Conservation (phyloP, 2,113 vertebrate species). For the Callithrix jacchus region DNA sequence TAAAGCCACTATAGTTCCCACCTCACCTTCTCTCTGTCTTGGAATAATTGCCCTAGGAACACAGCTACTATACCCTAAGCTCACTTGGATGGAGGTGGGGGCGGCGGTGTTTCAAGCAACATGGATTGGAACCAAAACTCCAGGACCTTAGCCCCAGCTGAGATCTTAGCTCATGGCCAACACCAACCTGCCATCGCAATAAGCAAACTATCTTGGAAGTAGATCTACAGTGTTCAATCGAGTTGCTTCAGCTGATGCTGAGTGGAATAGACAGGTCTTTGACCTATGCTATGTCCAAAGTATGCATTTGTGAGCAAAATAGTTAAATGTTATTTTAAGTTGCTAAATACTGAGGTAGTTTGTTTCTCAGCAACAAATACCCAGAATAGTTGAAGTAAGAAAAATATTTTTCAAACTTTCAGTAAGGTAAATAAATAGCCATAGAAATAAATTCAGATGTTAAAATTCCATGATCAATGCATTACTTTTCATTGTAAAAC, state of each 20-base stretch:
- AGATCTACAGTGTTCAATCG: neutral
- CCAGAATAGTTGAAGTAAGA: neutral
- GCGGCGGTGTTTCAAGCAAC: neutral
- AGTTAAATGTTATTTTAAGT: neutral
- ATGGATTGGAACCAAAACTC: rapidly evolving
- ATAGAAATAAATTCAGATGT: neutral
- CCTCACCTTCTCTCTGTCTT: neutral
- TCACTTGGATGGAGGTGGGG: neutral
- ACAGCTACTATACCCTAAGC: neutral
- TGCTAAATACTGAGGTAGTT: neutral
- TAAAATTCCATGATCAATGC: rapidly evolving
- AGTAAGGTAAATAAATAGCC: neutral
- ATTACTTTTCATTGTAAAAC: no score
- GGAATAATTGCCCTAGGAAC: neutral
- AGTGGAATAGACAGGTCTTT: neutral
- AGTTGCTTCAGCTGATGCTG: neutral
- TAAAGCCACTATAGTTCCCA: neutral
- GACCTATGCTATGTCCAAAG: neutral
- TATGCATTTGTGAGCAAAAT: neutral
- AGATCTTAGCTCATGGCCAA: neutral
- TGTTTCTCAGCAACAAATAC: neutral
- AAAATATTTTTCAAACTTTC: neutral
- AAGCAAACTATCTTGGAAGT: neutral
- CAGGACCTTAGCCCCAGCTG: neutral
- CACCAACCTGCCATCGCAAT: neutral